These are phyloP conservation scores for Saccostrea glomerata DNA, from an alignment of 1,140 invertebrate species.

Conservation along the genomic window DNA sequence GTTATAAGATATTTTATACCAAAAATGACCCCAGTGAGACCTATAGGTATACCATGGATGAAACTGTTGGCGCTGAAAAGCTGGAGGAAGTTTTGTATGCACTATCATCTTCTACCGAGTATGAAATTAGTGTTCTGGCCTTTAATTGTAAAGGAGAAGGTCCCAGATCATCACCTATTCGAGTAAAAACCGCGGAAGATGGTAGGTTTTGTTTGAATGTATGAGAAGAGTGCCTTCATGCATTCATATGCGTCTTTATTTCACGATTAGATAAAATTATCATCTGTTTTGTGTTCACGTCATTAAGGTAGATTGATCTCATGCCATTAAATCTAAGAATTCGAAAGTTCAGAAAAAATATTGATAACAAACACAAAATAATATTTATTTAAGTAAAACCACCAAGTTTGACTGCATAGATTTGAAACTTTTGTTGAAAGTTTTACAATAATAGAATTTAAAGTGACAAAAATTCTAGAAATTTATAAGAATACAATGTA, in stretches of 20 bases:
- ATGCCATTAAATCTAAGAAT: background rate
- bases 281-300: background rate
- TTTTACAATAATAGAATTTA: too few species aligned
- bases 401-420: too few species aligned
- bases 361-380: too few species aligned
- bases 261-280: background rate
- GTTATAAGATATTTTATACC: conserved; percentile 93
- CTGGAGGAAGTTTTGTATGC: conserved; percentile 90
- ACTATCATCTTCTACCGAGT: conserved; percentile 95
- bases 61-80: conserved; percentile 84
- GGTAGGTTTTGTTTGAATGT: conserved; percentile 88
- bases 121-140: conserved; percentile 95
- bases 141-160: conserved; percentile 94
- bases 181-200: conserved; percentile 96
- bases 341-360: too few species aligned
- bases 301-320: background rate
- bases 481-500: too few species aligned
- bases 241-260: background rate
- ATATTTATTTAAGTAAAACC: too few species aligned
- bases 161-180: conserved; percentile 88
- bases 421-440: too few species aligned
- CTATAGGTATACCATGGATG: conserved; percentile 86
- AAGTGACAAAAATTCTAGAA: too few species aligned
- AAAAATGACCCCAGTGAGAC: conserved; percentile 86
- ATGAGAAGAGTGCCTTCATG: background rate